These are phyloP conservation scores for Girardinichthys multiradiatus DNA, from an alignment of 2,113 vertebrate genomes.

Conservation along the genomic window DNA sequence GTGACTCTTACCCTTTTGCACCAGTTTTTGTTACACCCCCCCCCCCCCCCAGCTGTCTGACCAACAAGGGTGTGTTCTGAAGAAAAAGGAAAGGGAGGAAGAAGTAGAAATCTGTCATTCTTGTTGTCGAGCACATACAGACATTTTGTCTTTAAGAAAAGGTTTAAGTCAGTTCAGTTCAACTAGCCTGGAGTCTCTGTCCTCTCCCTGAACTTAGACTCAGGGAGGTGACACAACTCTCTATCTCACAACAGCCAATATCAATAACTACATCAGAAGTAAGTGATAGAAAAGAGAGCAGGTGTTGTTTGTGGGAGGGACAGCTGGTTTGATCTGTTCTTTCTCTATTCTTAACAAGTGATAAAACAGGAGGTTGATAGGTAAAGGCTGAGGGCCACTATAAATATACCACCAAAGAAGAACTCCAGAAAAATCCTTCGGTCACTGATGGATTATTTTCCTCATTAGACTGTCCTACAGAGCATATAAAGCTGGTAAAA, in stretches of 20 bases:
- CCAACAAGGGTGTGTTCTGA: slow-evolving; percentile 67
- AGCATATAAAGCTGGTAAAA: neutral
- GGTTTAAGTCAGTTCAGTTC: slow-evolving; percentile 14
- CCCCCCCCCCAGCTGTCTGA: slow-evolving; percentile 62
- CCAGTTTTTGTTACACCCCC: slow-evolving; percentile 59
- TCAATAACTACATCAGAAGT: slow-evolving; percentile 42
- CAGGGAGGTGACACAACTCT: slow-evolving; percentile 53
- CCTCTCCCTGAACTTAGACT: slow-evolving; percentile 64
- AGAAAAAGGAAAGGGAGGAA: slow-evolving; percentile 51
- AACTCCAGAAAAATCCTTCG: neutral
- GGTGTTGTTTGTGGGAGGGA: slow-evolving; percentile 13
- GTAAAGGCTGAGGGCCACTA: neutral
- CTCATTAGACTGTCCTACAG: neutral
- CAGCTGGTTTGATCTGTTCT: slow-evolving; percentile 19
- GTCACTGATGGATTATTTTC: neutral
- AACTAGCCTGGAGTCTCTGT: slow-evolving; percentile 34
- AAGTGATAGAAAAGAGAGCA: slow-evolving; percentile 21
- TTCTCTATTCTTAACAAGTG: neutral
- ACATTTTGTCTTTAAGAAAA: slow-evolving; percentile 2
- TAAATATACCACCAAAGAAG: neutral
- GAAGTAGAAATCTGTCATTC: slow-evolving; percentile 11
- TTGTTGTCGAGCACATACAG: slow-evolving; percentile 38
- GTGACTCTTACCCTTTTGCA: slow-evolving; percentile 37
- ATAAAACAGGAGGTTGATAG: slow-evolving; percentile 13
- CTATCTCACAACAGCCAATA: slow-evolving; percentile 52